Evolutionary conservation across 2,113 vertebrate genomes (phyloP).

Genomic region (Typhlomys cinereus): DNA sequence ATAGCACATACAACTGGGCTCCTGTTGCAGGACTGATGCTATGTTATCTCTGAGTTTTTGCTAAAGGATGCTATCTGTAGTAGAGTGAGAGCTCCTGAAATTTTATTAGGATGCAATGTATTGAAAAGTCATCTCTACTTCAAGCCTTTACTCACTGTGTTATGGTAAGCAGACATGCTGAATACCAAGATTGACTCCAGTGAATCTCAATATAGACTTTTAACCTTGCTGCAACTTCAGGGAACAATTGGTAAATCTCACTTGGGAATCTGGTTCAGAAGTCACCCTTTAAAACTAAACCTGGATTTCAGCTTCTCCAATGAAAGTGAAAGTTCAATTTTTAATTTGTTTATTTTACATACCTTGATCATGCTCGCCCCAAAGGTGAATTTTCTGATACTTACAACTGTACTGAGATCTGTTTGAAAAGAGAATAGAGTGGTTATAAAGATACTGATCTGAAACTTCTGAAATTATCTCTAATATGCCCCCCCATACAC

Average conservation of each 20-base stretch:
- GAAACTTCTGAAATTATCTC: neutral
- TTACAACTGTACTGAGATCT: neutral
- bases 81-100: neutral
- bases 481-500: neutral
- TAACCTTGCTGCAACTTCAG: neutral
- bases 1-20: neutral
- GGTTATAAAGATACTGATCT: neutral
- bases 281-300: conserved; percentile 13
- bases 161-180: neutral
- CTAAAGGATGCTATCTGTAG: neutral
- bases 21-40: neutral
- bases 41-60: neutral
- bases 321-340: conserved; percentile 15
- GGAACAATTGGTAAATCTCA: neutral
- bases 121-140: conserved; percentile 14
- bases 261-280: conserved; percentile 40
- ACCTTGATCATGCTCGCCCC: neutral
- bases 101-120: conserved; percentile 40
- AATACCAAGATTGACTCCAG: neutral
- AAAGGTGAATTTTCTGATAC: conserved; percentile 34
- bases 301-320: conserved; percentile 40
- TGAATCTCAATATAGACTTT: neutral
- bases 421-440: neutral
- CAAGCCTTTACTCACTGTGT: neutral
- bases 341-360: neutral